Conservation (phyloP, 2,888 invertebrate species). For the Cepaea hortensis region DNA sequence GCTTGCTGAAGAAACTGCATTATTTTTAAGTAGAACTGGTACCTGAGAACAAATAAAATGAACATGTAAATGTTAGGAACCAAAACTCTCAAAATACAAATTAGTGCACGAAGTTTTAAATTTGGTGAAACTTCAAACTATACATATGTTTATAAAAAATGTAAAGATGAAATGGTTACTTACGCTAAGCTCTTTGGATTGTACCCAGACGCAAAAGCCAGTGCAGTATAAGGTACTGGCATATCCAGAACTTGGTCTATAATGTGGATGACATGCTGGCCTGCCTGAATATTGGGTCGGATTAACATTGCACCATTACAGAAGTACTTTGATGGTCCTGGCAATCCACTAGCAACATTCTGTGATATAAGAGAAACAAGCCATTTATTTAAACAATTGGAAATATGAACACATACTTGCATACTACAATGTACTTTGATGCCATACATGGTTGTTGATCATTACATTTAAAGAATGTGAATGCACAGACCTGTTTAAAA, state of each 20-base stretch:
- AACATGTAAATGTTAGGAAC: not conserved
- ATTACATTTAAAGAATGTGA: too few species aligned
- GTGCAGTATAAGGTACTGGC: constrained; percentile 13
- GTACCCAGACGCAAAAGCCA: constrained; percentile 26
- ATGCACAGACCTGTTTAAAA: too few species aligned
- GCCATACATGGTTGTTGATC: too few species aligned
- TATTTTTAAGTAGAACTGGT: constrained; percentile 23
- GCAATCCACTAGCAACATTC: constrained; percentile 50
- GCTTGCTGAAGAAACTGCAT: constrained; percentile 16
- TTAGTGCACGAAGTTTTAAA: not conserved
- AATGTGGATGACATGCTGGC: constrained; percentile 92
- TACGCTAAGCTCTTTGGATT: not conserved
- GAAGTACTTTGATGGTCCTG: constrained; percentile 56
- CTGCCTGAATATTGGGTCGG: constrained; percentile 55
- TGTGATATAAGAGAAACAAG: not conserved
- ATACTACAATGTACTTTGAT: too few species aligned
- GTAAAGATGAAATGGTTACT: not conserved
- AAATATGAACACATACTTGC: too few species aligned
- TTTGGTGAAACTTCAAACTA: not conserved
- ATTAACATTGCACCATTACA: constrained; percentile 61
- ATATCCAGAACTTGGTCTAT: constrained; percentile 80
- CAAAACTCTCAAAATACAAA: not conserved
- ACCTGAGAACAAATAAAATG: constrained; percentile 7
- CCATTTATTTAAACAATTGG: too few species aligned
- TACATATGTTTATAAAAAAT: not conserved